A percentile compares a stretch with the other conserved stretches of the same genome.
These are phyloP conservation scores for Drosophila cyrtoloma DNA, from an alignment of 2,888 invertebrate genomes.

Conservation along the genomic window DNA sequence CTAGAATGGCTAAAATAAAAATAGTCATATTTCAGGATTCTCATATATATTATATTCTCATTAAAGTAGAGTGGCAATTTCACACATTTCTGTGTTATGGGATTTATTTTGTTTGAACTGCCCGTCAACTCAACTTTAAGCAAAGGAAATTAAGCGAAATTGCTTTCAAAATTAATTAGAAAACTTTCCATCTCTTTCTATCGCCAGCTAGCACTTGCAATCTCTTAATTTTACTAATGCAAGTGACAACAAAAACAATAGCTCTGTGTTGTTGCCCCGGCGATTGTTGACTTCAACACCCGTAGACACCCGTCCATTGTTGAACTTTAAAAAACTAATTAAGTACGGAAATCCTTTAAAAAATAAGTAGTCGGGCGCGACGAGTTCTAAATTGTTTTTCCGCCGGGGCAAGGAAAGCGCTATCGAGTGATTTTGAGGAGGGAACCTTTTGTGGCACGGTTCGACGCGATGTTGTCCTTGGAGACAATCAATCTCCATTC, in stretches of 20 bases:
- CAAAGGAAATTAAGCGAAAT: constrained; percentile 57
- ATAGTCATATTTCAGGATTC: not conserved
- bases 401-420: constrained; percentile 26
- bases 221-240: constrained; percentile 73
- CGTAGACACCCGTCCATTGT: constrained; percentile 50
- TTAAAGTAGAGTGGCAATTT: not conserved
- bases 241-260: constrained; percentile 62
- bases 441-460: constrained; percentile 47
- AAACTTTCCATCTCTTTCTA: constrained; percentile 28
- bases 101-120: not conserved
- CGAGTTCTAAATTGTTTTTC: constrained; percentile 60
- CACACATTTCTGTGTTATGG: not conserved
- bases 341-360: constrained; percentile 72
- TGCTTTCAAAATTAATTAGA: constrained; percentile 74
- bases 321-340: constrained; percentile 79
- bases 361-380: constrained; percentile 33
- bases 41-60: not conserved
- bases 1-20: not conserved
- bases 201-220: not conserved
- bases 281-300: constrained; percentile 61
- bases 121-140: constrained; percentile 6
- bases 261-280: constrained; percentile 7
- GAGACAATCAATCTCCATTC: constrained; percentile 83
- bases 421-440: constrained; percentile 45
- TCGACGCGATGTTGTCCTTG: constrained; percentile 76